Conservation (phyloP, 2,113 vertebrate genomes). For the Macquaria ambigua region DNA sequence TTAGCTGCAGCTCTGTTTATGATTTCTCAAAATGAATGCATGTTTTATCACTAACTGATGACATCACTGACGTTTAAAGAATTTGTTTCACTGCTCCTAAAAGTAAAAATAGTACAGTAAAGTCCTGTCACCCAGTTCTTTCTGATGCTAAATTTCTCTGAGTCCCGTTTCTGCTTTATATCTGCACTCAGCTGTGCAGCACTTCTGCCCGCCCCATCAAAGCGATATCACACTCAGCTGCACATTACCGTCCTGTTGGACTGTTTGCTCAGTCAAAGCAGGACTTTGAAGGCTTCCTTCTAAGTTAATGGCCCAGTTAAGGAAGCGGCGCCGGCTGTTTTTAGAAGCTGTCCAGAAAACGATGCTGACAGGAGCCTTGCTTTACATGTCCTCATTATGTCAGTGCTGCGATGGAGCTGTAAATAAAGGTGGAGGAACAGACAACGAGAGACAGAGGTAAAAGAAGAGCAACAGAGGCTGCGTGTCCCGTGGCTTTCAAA, state of each 20-base stretch:
- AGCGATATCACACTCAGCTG: conserved; percentile 29
- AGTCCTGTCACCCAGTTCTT: conserved; percentile 24
- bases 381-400: conserved; percentile 81
- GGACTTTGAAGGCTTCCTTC: conserved; percentile 67
- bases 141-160: conserved; percentile 28
- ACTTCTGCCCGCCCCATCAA: conserved; percentile 50
- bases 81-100: background rate
- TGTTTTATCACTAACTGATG: background rate
- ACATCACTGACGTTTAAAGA: background rate
- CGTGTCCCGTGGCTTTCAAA: conserved; percentile 54
- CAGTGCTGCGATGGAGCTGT: conserved; percentile 68
- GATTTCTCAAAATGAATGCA: too few relatives aligned
- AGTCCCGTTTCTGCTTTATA: conserved; percentile 2
- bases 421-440: conserved; percentile 70
- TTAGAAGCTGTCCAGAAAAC: conserved; percentile 69
- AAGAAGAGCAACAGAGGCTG: conserved; percentile 37
- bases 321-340: conserved; percentile 56
- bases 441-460: conserved; percentile 53
- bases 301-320: conserved; percentile 75
- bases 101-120: conserved; percentile 46
- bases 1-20: background rate
- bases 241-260: conserved; percentile 53
- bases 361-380: conserved; percentile 66
- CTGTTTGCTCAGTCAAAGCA: conserved; percentile 62
- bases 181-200: conserved; percentile 20